These are phyloP conservation scores for Gallinago nigripennis DNA, from an alignment of 2,797 vertebrate genomes.

Conservation along the genomic window DNA sequence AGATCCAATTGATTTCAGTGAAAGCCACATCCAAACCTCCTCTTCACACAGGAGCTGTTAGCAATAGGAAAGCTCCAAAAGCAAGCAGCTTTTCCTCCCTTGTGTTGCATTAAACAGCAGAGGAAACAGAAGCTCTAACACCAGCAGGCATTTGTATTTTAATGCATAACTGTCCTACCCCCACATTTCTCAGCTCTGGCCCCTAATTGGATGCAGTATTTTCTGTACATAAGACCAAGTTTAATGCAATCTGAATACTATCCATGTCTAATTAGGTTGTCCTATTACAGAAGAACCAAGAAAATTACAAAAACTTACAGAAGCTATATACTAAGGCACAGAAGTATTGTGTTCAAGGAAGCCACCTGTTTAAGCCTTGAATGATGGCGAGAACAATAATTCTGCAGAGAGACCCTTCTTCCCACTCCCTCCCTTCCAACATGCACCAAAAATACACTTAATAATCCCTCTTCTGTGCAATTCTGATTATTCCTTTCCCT, in stretches of 20 bases:
- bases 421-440: neutral
- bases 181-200: neutral
- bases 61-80: neutral
- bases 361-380: neutral
- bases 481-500: neutral
- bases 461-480: neutral
- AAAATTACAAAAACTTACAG: neutral
- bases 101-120: neutral
- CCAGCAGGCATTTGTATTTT: neutral
- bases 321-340: neutral
- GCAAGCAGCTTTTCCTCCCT: neutral
- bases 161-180: neutral
- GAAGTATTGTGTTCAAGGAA: neutral
- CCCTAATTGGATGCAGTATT: neutral
- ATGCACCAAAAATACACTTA: neutral
- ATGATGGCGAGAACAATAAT: neutral
- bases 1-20: neutral
- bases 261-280: neutral
- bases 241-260: conserved; percentile 7
- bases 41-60: neutral
- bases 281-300: neutral
- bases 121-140: neutral
- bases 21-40: neutral
- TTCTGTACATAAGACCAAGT: neutral
- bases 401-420: neutral